phyloP scores from a whole-genome alignment of 2,797 vertebrate genomes.

The Peromyscus nudipes region DNA sequence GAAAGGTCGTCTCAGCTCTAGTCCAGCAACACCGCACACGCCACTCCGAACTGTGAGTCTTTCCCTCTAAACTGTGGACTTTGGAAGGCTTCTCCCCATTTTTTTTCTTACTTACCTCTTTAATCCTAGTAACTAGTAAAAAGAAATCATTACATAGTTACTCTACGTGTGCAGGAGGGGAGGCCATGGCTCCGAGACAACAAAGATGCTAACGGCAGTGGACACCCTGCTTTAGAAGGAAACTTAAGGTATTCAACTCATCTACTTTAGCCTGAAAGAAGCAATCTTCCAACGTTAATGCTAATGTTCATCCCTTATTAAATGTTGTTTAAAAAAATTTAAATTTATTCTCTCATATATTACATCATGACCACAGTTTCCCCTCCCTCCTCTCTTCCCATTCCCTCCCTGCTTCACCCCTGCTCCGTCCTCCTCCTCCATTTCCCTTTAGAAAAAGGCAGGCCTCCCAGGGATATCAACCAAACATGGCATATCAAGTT shows the following conservation, averaged over 20 bases:
- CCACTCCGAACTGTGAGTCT: constrained; percentile 13
- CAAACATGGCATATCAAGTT: neutral
- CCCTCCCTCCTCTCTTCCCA: neutral
- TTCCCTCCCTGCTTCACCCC: too few species aligned
- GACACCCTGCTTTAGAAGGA: neutral
- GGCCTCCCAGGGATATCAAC: neutral
- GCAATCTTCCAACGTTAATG: constrained; percentile 43
- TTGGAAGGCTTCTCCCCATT: neutral
- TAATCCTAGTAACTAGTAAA: neutral
- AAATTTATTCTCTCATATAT: too few species aligned
- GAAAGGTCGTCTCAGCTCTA: constrained; percentile 55
- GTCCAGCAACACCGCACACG: neutral
- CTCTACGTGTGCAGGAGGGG: neutral
- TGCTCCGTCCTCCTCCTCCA: neutral
- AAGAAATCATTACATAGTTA: neutral
- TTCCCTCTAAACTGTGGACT: constrained; percentile 8
- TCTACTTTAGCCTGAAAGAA: constrained; percentile 52
- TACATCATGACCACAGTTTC: too few species aligned
- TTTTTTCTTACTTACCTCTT: neutral
- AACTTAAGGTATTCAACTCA: constrained; percentile 49
- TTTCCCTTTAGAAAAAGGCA: neutral
- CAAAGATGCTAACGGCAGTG: constrained; percentile 52
- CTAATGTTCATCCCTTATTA: constrained; percentile 75
- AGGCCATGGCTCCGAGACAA: neutral
- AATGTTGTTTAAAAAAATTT: constrained; percentile 6